Percentiles rank a stretch among this genome's conserved stretches.
Evolutionary conservation across 2,888 invertebrate species (phyloP).

Genomic region (Trimorus sp.): DNA sequence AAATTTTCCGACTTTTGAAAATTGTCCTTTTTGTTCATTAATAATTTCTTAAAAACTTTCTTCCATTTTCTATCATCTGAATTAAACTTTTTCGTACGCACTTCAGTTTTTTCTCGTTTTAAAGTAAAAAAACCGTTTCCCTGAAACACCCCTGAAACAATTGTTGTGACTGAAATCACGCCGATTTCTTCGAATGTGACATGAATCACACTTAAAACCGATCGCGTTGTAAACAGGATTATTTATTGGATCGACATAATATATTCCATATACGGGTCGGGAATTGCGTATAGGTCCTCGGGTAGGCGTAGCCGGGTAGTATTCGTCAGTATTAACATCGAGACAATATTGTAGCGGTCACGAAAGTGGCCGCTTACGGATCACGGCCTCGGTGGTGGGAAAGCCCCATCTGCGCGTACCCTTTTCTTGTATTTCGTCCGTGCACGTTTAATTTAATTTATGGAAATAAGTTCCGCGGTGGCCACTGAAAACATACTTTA

Average conservation of each 20-base stretch:
- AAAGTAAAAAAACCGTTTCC: no score
- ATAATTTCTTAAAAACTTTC: no score
- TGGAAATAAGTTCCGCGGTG: conserved; percentile 44
- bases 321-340: conserved; percentile 45
- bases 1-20: no score
- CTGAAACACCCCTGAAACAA: no score
- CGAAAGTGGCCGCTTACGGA: conserved; percentile 40
- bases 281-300: conserved; percentile 16
- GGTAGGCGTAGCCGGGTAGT: conserved; percentile 32
- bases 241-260: conserved; percentile 25
- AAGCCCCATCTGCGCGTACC: conserved; percentile 48
- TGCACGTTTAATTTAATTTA: conserved; percentile 49
- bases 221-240: no score
- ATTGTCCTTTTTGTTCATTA: no score
- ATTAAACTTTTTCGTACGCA: no score
- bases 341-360: conserved; percentile 45
- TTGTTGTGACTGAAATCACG: no score
- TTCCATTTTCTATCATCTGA: no score
- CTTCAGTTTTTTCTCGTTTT: no score
- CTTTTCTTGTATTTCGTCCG: conserved; percentile 33
- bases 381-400: conserved; percentile 46
- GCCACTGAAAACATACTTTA: conserved; percentile 15
- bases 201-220: no score
- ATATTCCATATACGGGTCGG: conserved; percentile 25
- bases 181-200: no score